Base-by-base conservation (phyloP, 2,888 invertebrate genomes). In the Ceriagrion tenellum region DNA sequence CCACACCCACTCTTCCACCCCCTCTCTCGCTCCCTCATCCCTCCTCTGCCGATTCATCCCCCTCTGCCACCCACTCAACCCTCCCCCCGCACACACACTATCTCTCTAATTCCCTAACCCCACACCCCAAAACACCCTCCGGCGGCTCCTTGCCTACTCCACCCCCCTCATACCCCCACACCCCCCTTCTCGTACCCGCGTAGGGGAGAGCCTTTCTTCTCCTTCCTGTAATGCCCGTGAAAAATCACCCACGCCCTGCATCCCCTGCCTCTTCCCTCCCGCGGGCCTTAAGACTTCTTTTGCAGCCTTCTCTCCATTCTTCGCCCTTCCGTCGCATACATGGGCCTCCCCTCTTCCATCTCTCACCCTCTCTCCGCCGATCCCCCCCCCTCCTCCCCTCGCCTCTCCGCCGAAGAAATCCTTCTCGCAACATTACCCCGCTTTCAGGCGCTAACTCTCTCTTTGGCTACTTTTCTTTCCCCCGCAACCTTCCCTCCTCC, bases 401-500 rank as follows among this genome's bases (percentile, higher is more conserved):
- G 16, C 63, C 35, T 40, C 63, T 26, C 35, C 40, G 20, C 91
- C 40, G 40, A 40, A 74, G 93, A 93, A 69, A 93, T 93, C 93
- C 93, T 93, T 93, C 69, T 69, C 93, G 93, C 93, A 93, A 93
- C 93, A 93, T 93, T 93, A 93, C 93, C 93, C 93, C 93, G 93
- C 93, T 93, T 93, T 93, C 93, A 74, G 93, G 93, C 93, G 93
- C 93, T 93, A 93, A 93, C 93, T 93, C 93, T 93, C 69, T 69
- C 93, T 93, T 93, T 55, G 93, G 93, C 93, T 63, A 74, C 93
- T 93, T 93, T 93, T 93, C 93, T 74, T n/a, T n/a, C 40, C 88
- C 0, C 47, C 47, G 47, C 47, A 47, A 47, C 47, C 47, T 8
- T 47, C 47, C n/a, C 90, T 90, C 90, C n/a, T n/a, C 55, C 56